These are phyloP conservation scores for Microcebus murinus DNA, from an alignment of 2,113 vertebrate species.

Conservation along the genomic window DNA sequence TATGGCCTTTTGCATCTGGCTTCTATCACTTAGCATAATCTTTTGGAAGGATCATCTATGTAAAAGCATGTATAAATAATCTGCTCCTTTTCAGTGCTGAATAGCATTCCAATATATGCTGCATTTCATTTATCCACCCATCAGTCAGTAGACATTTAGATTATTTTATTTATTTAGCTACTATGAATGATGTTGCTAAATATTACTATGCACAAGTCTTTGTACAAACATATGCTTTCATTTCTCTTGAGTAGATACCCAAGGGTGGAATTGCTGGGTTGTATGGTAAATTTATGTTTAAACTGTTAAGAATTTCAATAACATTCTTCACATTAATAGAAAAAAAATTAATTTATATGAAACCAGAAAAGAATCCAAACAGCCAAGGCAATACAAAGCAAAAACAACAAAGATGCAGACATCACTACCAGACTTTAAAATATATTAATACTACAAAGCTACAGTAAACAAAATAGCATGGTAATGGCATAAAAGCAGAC, in stretches of 20 bases:
- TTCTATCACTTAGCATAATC: not conserved
- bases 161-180: not conserved
- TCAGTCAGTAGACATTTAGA: not conserved
- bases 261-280: not conserved
- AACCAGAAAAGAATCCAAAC: no score
- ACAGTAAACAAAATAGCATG: no score
- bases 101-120: not conserved
- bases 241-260: not conserved
- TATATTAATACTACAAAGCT: no score
- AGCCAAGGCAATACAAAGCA: no score
- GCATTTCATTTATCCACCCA: not conserved
- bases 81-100: not conserved
- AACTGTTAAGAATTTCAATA: not conserved
- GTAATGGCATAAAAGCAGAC: no score
- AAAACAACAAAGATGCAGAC: no score
- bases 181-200: not conserved
- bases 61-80: not conserved
- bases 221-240: not conserved
- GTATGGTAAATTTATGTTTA: not conserved
- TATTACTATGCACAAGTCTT: not conserved
- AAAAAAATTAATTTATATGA: no score
- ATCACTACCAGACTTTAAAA: no score
- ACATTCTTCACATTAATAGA: no score
- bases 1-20: not conserved
- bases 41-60: not conserved